Evolutionary conservation across 2,113 vertebrate species (phyloP), one percentile per base, ranked within the genome.

Genomic region (Cinclus mexicanus): DNA sequence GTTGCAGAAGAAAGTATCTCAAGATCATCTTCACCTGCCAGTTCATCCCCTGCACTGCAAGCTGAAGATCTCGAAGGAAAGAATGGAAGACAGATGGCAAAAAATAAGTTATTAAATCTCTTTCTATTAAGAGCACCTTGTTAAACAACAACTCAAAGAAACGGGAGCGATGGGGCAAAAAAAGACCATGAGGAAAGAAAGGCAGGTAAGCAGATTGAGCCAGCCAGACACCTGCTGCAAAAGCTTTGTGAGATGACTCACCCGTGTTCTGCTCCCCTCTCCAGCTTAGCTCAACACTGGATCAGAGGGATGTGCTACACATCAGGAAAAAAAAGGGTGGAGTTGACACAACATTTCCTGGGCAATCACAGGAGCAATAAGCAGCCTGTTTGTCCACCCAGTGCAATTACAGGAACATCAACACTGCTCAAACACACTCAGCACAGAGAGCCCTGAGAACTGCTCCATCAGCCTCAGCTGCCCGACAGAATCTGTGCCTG

Each of bases 341-440:
- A 97, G 92, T n/a, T 89, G 85, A 80, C 56, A 80, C 82, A 93
- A 94, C 72, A 87, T 65, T 96, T 96, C 96, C 95, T 93, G 92
- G 46, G 92, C 88, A 95, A 94, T 95, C 92, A 86, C 41, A 78
- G 90, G 28, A 86, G 94, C 92, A 94, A 74, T 78, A 86, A 75
- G 80, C 72, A 86, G 90, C 87, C 90, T 95, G 93, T 92, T 94
- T 92, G 85, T 95, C 87, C 60, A 75, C 76, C 65, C 69, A 18
- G n/a, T 25, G 56, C 65, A 94, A 96, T 94, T 78, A 90, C 37
- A 75, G 77, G 60, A 77, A 67, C 68, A 83, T 55, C 79, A 90
- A 63, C 75, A 41, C 92, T 46, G 55, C 75, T 95, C 68, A 88
- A 78, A 87, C 72, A 83, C 42, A 93, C 24, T 56, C 37, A 80